A percentile compares a stretch with the other conserved stretches of the same genome.
Conservation (phyloP, 1,140 invertebrate genomes). For the Ceratosolen fusciceps region DNA sequence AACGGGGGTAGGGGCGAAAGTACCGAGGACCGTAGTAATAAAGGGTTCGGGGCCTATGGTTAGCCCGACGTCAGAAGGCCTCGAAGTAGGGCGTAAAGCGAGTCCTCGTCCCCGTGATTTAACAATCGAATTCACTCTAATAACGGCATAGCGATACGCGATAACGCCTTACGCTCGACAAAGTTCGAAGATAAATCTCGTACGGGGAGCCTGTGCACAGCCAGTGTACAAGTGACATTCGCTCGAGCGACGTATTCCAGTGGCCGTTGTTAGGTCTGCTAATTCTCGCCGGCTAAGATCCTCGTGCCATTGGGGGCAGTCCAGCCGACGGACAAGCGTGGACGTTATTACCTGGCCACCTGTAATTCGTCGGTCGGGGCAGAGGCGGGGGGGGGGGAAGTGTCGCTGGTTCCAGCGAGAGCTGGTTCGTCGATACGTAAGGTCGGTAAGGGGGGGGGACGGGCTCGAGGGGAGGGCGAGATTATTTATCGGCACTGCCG, state of each 20-base stretch:
- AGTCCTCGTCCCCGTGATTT: not conserved
- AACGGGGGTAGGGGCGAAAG: too few species aligned
- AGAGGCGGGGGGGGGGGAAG: conserved; percentile 35
- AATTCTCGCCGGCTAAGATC: too few species aligned
- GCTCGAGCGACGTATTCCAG: not conserved
- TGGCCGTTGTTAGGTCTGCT: not conserved
- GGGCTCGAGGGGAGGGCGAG: conserved; percentile 7
- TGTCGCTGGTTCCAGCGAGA: too few species aligned
- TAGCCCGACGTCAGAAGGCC: not conserved
- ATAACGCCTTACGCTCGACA: not conserved
- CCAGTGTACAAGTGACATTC: not conserved
- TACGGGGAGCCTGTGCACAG: too few species aligned
- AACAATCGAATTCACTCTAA: not conserved
- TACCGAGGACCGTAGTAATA: not conserved
- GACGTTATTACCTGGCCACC: too few species aligned
- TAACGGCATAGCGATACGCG: not conserved
- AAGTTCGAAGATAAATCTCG: not conserved
- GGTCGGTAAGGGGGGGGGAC: not conserved
- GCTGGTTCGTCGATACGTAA: too few species aligned
- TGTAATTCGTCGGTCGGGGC: not conserved
- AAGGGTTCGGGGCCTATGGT: not conserved
- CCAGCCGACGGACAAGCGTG: too few species aligned
- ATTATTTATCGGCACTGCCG: conserved; percentile 42
- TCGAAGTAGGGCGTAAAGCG: too few species aligned
- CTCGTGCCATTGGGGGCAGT: too few species aligned